Evolutionary conservation across 2,888 invertebrate genomes (phyloP).

Genomic region (Brenthis daphne): DNA sequence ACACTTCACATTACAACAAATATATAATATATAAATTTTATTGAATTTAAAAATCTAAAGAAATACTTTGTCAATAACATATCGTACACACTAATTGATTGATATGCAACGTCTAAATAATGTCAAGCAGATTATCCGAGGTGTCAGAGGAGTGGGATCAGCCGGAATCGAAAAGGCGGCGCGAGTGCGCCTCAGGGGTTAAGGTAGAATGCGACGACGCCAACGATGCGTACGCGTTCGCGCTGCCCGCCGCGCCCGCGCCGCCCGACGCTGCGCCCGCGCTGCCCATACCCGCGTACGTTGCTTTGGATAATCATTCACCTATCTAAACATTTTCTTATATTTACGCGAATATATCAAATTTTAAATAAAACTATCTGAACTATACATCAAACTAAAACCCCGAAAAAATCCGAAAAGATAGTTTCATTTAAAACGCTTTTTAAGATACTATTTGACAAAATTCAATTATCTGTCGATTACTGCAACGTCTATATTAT

Average conservation of each 20-base stretch:
- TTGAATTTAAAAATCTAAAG: too few species aligned
- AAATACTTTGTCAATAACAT: too few species aligned
- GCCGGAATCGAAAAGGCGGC: constrained; percentile 75
- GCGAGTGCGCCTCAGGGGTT: constrained; percentile 84
- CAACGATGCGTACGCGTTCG: constrained; percentile 86
- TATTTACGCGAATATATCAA: background rate
- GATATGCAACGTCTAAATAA: constrained; percentile 29
- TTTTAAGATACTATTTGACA: too few species aligned
- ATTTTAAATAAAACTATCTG: background rate
- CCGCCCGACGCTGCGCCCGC: constrained; percentile 62
- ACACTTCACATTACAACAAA: too few species aligned
- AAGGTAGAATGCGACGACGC: constrained; percentile 88
- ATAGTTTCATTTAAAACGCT: too few species aligned
- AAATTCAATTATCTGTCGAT: too few species aligned
- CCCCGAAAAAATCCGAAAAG: too few species aligned
- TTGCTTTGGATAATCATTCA: constrained; percentile 24
- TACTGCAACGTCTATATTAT: too few species aligned
- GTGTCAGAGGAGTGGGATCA: constrained; percentile 76
- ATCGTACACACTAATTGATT: background rate
- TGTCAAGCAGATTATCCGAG: constrained; percentile 71
- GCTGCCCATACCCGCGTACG: constrained; percentile 44
- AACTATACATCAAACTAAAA: too few species aligned
- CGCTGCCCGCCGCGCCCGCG: constrained; percentile 74
- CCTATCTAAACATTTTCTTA: background rate
- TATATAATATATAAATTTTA: too few species aligned